Percentiles rank a stretch among this genome's conserved stretches.
Evolutionary conservation across 1,140 invertebrate genomes (phyloP).

Genomic region (Olivierus martensii): DNA sequence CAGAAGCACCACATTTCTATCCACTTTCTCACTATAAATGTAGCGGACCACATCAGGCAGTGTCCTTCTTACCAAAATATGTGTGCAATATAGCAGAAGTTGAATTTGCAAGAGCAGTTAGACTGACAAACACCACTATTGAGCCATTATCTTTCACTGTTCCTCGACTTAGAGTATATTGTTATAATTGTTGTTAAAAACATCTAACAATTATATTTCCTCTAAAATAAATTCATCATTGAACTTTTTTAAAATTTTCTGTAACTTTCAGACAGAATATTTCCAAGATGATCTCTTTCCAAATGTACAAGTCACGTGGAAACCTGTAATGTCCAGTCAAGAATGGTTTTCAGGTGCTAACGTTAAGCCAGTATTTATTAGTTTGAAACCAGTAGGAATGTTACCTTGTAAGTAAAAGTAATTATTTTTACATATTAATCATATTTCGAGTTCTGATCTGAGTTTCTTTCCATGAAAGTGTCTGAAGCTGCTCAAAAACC

Average conservation of each 20-base stretch:
- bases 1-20: slow-evolving; percentile 59
- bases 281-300: slow-evolving; percentile 96
- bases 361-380: too few relatives aligned
- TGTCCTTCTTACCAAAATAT: slow-evolving; percentile 67
- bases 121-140: slow-evolving; percentile 72
- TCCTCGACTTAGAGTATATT: slow-evolving; percentile 30
- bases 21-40: slow-evolving; percentile 77
- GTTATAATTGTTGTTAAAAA: too few relatives aligned
- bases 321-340: slow-evolving; percentile 48
- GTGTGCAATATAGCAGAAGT: slow-evolving; percentile 73
- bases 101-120: slow-evolving; percentile 78
- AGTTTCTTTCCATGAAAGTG: too few relatives aligned
- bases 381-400: too few relatives aligned
- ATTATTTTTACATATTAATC: too few relatives aligned
- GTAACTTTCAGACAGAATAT: slow-evolving; percentile 62
- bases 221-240: too few relatives aligned
- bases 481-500: neutral
- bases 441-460: too few relatives aligned
- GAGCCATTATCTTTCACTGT: slow-evolving; percentile 90
- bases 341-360: slow-evolving; percentile 56
- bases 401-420: slow-evolving; percentile 8
- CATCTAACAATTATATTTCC: too few relatives aligned
- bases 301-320: slow-evolving; percentile 73
- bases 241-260: too few relatives aligned
- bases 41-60: slow-evolving; percentile 47